Percentiles rank a stretch among this genome's conserved stretches.
Evolutionary conservation across 2,888 invertebrate genomes (phyloP).

Genomic region (Drosophila neotestacea): DNA sequence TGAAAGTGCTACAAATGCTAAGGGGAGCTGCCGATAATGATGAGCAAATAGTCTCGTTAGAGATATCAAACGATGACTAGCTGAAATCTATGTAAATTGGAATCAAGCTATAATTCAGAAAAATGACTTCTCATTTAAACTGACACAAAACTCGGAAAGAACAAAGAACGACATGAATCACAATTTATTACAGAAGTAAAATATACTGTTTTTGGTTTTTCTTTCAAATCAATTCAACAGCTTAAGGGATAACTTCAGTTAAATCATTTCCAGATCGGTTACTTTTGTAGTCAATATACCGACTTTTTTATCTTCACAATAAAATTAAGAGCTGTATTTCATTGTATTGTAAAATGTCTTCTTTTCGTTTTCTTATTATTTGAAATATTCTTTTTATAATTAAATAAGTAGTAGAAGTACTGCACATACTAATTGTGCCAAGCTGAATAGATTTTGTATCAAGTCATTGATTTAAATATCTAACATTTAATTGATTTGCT

Average conservation of each 20-base stretch:
- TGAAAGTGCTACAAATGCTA: constrained; percentile 33
- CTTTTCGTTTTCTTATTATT: too few relatives aligned
- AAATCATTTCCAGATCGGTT: too few relatives aligned
- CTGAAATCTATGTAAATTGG: constrained; percentile 35
- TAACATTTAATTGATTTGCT: too few relatives aligned
- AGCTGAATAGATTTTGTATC: too few relatives aligned
- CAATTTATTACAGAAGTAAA: background rate
- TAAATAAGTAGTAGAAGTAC: too few relatives aligned
- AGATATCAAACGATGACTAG: constrained; percentile 43
- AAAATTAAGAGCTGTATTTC: too few relatives aligned
- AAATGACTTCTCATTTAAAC: background rate
- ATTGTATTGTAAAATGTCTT: too few relatives aligned
- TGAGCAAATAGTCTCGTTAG: constrained; percentile 64
- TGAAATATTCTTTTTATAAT: too few relatives aligned
- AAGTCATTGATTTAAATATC: too few relatives aligned
- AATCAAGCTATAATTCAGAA: constrained; percentile 3
- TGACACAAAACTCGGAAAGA: background rate
- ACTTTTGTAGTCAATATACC: too few relatives aligned
- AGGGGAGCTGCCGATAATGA: constrained; percentile 47
- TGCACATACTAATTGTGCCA: too few relatives aligned
- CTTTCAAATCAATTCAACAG: background rate
- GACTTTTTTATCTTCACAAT: too few relatives aligned
- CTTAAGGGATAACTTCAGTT: background rate
- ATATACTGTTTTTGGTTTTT: background rate
- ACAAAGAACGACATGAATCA: background rate